Percentiles rank a stretch among this genome's conserved stretches.
These are phyloP conservation scores for Aleiodes leptofemur DNA, from an alignment of 2,888 invertebrate genomes.

Conservation along the genomic window DNA sequence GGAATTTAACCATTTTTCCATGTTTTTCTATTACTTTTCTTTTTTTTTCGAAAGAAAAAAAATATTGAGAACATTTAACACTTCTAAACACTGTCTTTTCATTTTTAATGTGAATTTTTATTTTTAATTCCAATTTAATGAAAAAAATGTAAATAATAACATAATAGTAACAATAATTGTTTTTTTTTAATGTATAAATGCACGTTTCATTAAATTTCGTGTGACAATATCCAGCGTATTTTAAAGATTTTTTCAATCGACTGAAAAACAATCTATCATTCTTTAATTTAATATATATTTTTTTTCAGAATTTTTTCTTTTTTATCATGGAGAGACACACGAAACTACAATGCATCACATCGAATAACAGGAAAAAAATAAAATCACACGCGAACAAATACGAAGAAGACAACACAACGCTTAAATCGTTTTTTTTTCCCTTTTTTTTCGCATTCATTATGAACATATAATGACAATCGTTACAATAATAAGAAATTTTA, in stretches of 20 bases:
- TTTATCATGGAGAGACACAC: constrained; percentile 55
- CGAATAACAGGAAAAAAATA: constrained; percentile 62
- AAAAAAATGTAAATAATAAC: constrained; percentile 50
- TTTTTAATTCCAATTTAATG: constrained; percentile 6
- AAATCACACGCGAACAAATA: constrained; percentile 61
- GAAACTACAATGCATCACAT: constrained; percentile 72
- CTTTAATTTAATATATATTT: constrained; percentile 42
- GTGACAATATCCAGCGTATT: constrained; percentile 74
- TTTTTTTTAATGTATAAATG: constrained; percentile 70
- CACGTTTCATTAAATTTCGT: constrained; percentile 70
- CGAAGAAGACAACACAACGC: constrained; percentile 60
- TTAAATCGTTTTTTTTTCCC: not conserved
- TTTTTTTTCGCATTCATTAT: constrained; percentile 32
- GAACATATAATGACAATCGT: constrained; percentile 54
- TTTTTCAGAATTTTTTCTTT: not conserved
- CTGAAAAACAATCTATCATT: constrained; percentile 41
- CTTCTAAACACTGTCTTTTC: too few relatives aligned
- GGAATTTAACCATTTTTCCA: constrained; percentile 5
- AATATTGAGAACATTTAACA: too few relatives aligned
- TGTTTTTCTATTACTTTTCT: too few relatives aligned
- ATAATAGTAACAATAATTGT: constrained; percentile 52
- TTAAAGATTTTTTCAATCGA: constrained; percentile 61
- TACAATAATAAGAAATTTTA: constrained; percentile 49
- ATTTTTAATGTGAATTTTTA: constrained; percentile 24
- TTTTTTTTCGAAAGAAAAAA: not conserved